phyloP scores from a whole-genome alignment of 2,113 vertebrate species.

The Callipepla squamata region DNA sequence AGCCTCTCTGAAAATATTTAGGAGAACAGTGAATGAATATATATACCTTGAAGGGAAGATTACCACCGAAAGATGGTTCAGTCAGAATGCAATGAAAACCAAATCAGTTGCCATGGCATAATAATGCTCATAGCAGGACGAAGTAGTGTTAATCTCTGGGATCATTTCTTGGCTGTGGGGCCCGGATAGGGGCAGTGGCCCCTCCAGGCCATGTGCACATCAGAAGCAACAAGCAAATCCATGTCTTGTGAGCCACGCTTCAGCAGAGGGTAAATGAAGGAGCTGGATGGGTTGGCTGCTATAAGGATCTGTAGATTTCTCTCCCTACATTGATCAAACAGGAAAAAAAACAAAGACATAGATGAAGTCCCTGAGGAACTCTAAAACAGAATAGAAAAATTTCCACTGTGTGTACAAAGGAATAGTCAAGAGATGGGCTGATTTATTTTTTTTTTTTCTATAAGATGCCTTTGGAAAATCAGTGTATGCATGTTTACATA shows the following conservation, averaged over 20 bases:
- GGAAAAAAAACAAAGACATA: background rate
- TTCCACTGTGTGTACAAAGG: background rate
- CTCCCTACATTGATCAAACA: background rate
- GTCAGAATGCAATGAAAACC: background rate
- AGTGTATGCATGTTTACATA: background rate
- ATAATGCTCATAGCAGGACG: fast-evolving
- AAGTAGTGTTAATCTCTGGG: fast-evolving
- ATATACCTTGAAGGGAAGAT: background rate
- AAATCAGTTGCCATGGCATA: no score
- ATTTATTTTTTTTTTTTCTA: background rate
- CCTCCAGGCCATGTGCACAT: background rate
- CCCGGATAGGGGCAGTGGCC: background rate
- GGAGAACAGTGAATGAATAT: background rate
- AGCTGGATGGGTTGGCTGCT: background rate
- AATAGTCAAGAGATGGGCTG: background rate
- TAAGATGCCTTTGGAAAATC: background rate
- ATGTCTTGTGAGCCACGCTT: background rate
- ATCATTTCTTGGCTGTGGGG: fast-evolving
- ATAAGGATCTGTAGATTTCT: background rate
- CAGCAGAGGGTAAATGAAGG: background rate
- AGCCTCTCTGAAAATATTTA: background rate
- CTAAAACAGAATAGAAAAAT: background rate
- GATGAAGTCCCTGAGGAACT: background rate
- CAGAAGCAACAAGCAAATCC: no score
- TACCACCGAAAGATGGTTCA: background rate